These are phyloP conservation scores for Epicampocera succincta DNA, from an alignment of 2,888 invertebrate genomes.

Conservation along the genomic window DNA sequence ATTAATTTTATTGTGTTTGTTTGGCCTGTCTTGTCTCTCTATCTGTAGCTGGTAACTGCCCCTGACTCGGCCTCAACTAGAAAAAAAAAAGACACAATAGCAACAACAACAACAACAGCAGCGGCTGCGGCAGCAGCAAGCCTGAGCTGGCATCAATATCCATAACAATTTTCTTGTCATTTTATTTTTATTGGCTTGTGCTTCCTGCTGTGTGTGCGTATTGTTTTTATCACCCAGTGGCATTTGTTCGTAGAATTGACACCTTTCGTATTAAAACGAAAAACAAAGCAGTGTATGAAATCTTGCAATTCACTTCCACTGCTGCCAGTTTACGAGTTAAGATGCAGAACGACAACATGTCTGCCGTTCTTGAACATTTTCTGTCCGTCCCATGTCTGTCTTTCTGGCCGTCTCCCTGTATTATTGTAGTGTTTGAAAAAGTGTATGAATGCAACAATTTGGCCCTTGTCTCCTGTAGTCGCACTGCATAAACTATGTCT, in stretches of 20 bases:
- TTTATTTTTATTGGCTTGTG: conserved; percentile 68
- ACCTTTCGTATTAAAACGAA: conserved; percentile 61
- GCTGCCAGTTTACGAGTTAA: conserved; percentile 34
- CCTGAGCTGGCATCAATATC: conserved; percentile 64
- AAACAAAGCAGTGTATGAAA: conserved; percentile 53
- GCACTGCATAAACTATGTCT: conserved; percentile 39
- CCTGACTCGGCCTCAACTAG: conserved; percentile 34
- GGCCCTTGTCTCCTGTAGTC: conserved; percentile 59
- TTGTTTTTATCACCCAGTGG: conserved; percentile 70
- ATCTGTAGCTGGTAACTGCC: conserved; percentile 45
- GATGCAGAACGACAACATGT: conserved; percentile 54
- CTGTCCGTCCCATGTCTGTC: conserved; percentile 14
- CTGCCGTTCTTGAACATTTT: conserved; percentile 32
- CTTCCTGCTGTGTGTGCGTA: conserved; percentile 70
- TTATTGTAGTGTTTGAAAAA: conserved; percentile 18
- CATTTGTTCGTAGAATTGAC: conserved; percentile 69
- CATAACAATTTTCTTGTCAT: conserved; percentile 70
- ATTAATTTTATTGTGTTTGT: conserved; percentile 63
- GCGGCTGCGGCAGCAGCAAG: neutral
- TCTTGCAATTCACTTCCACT: conserved; percentile 60
- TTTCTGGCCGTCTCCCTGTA: neutral
- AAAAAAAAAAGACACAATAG: conserved; percentile 18
- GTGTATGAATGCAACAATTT: conserved; percentile 55
- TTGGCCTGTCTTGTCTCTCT: conserved; percentile 53
- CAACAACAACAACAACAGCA: neutral